These are phyloP conservation scores for Cacatua alba DNA, from an alignment of 2,113 vertebrate species.

Conservation along the genomic window DNA sequence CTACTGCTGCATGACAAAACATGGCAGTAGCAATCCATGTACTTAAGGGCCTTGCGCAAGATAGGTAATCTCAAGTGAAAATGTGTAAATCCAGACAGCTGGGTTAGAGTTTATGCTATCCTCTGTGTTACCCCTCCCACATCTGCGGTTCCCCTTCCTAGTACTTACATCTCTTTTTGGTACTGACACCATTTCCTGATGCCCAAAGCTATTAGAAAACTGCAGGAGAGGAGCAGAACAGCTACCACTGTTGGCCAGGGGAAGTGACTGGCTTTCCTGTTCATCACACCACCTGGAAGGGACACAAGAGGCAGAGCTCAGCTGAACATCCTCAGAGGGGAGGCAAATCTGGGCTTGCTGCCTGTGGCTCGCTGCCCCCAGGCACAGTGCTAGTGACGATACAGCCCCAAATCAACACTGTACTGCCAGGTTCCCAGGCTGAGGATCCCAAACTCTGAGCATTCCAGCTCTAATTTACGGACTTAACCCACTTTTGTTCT, in stretches of 20 bases:
- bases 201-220: conserved; percentile 31
- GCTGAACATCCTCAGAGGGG: accelerated
- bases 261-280: not conserved
- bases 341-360: accelerated
- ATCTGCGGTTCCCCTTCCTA: not conserved
- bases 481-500: not conserved
- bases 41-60: not conserved
- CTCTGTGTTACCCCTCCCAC: not conserved
- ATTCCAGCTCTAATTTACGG: not conserved
- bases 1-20: not conserved
- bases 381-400: accelerated
- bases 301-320: not conserved
- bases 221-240: conserved; percentile 52
- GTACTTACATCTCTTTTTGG: conserved; percentile 76
- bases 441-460: not conserved
- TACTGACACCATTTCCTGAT: conserved; percentile 74
- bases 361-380: accelerated
- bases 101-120: not conserved
- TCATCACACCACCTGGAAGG: not conserved
- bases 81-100: not conserved
- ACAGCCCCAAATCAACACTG: accelerated
- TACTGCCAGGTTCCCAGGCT: not conserved
- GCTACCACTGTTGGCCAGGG: conserved; percentile 63
- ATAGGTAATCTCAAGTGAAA: accelerated
- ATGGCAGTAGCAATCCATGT: accelerated